Base-by-base conservation (phyloP, 2,113 vertebrate genomes). In the Thalassoma bifasciatum region DNA sequence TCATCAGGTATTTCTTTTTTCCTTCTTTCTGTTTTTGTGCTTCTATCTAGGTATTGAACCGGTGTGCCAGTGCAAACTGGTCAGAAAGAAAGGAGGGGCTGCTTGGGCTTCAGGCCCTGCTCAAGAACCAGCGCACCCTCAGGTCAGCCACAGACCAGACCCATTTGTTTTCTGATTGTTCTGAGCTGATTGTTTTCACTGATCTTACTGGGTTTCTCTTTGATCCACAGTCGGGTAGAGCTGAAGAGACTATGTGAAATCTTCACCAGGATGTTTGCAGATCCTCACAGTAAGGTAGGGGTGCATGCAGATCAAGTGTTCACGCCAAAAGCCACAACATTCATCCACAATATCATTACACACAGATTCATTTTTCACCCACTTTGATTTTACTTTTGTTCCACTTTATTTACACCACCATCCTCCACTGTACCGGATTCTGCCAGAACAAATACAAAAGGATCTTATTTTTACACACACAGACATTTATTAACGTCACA, bases 251-350 rank as follows among this genome's bases (percentile, higher is more conserved):
- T 99, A 61, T 99, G 98, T 93, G 98, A 99, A 90, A 99, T 99
- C 93, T 99, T 99, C 94, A 99, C 98, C 30, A 94, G 98, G 85
- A 99, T 99, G 98, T 99, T 99, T 92, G 98, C 97, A 47, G 98
- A 99, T 92, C 98, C 98, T 86, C 97, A 99, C 84, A 98, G 98
- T 94, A 99, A 99, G 97, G 97, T 99, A 97, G 75, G 86, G 58
- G 5, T 82, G 86, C 82, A 89, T 84, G 82, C 30, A n/a, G 66
- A 30, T 5, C 53, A 82, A 40, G 66, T 34, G 19, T 53, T 59
- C 47, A 42, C 66, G 34, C 68, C 79, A 36, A 81, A 23, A 72
- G 47, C 0, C 56, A 42, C 52, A n/a, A 12, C 49, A 44, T 34
- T 72, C 61, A 36, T 78, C 47, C 14, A 24, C 51, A 58, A 8